Percentiles rank a stretch among this genome's conserved stretches.
These are phyloP conservation scores for Lateolabrax maculatus DNA, from an alignment of 2,797 vertebrate genomes.

Conservation along the genomic window DNA sequence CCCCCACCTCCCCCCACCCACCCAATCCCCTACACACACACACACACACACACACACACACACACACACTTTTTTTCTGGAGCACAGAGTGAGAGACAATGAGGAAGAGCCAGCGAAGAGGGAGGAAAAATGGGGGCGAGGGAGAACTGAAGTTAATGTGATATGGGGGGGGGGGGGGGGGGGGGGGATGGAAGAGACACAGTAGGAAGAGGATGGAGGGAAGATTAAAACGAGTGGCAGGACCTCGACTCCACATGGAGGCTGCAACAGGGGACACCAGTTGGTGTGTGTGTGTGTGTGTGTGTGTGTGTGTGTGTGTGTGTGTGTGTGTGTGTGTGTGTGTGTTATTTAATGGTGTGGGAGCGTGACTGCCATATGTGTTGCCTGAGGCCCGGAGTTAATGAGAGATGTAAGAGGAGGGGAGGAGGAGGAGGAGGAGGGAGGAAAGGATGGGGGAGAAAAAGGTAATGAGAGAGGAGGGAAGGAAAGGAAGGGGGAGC, in stretches of 20 bases:
- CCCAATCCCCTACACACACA: neutral
- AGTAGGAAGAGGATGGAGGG: conserved; percentile 16
- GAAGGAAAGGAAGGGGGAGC: neutral
- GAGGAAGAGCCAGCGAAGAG: conserved; percentile 27
- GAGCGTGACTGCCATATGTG: conserved; percentile 80
- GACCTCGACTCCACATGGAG: conserved; percentile 37
- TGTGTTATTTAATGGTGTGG: conserved; percentile 80
- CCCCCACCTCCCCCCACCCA: conserved; percentile 36
- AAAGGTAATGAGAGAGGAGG: neutral
- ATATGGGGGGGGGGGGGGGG: neutral
- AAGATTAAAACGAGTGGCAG: conserved; percentile 50
- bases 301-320: conserved; percentile 25
- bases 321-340: conserved; percentile 64
- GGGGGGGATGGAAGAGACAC: neutral
- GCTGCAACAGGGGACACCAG: conserved; percentile 53
- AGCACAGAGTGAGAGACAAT: conserved; percentile 66
- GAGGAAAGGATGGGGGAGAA: neutral
- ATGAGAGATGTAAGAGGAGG: conserved; percentile 26
- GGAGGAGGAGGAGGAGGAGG: neutral
- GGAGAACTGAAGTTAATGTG: no score
- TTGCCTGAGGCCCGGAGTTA: conserved; percentile 67
- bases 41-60: conserved; percentile 49
- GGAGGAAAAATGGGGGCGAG: neutral
- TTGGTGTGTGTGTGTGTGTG: conserved; percentile 26
- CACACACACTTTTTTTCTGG: conserved; percentile 56